Percentiles rank a stretch among this genome's conserved stretches.
These are phyloP conservation scores for Chrysolina americana DNA, from an alignment of 2,888 invertebrate species.

Conservation along the genomic window DNA sequence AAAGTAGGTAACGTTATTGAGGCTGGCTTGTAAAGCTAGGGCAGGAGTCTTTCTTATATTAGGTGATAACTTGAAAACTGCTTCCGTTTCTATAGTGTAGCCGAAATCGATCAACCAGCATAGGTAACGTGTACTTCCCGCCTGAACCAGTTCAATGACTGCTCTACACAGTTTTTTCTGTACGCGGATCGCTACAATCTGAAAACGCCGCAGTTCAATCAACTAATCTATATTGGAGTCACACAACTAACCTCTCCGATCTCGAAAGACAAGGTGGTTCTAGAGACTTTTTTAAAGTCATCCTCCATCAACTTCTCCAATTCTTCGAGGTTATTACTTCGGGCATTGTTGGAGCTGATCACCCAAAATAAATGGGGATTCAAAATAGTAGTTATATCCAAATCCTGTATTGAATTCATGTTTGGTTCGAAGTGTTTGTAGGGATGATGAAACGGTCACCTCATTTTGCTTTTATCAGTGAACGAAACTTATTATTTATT, in stretches of 20 bases:
- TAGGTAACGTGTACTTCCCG: conserved; percentile 31
- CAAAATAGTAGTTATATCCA: conserved; percentile 56
- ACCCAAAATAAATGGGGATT: conserved; percentile 62
- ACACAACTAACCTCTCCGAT: conserved; percentile 42
- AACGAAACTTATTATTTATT: background rate
- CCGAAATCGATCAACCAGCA: conserved; percentile 62
- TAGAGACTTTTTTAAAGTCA: conserved; percentile 14
- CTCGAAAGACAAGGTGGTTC: conserved; percentile 34
- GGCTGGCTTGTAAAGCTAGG: conserved; percentile 55
- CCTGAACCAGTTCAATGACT: conserved; percentile 44
- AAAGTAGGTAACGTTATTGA: conserved; percentile 57
- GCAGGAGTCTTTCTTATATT: conserved; percentile 47
- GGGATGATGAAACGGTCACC: background rate
- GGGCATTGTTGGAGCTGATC: conserved; percentile 43
- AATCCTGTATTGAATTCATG: conserved; percentile 34
- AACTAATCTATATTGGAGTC: background rate
- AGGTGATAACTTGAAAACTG: conserved; percentile 54
- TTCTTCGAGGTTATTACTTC: conserved; percentile 34
- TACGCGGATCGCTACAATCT: conserved; percentile 53
- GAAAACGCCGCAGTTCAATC: conserved; percentile 27
- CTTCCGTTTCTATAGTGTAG: conserved; percentile 44
- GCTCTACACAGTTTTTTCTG: conserved; percentile 52
- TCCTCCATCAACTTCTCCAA: conserved; percentile 34
- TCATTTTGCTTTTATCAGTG: background rate
- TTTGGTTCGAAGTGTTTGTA: background rate